Conservation (phyloP, 2,888 invertebrate species). For the Prosopocoilus inquinatus region DNA sequence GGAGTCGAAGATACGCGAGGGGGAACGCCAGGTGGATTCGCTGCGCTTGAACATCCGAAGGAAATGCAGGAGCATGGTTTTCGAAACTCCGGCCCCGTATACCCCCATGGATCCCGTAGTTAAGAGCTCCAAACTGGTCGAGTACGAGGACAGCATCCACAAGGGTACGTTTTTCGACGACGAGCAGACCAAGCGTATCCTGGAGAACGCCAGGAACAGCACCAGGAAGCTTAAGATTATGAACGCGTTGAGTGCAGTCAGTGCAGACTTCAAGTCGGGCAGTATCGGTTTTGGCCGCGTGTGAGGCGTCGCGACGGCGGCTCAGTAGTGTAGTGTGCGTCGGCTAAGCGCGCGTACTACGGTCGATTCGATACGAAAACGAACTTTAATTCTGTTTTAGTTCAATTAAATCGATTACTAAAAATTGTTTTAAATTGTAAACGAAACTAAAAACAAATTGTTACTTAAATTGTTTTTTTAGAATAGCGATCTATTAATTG, state of each 20-base stretch:
- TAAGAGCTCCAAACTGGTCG: slow-evolving; percentile 45
- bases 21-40: slow-evolving; percentile 42
- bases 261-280: slow-evolving; percentile 2
- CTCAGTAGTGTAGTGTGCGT: slow-evolving; percentile 9
- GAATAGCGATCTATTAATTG: neutral
- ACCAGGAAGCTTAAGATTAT: slow-evolving; percentile 17
- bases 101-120: slow-evolving; percentile 44
- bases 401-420: neutral
- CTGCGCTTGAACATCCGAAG: slow-evolving; percentile 43
- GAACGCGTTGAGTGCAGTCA: slow-evolving; percentile 13
- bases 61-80: slow-evolving; percentile 42
- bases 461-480: neutral
- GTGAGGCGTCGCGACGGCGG: slow-evolving; percentile 14
- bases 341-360: slow-evolving; percentile 5
- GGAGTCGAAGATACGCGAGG: slow-evolving; percentile 42
- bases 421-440: neutral
- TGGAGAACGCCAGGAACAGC: slow-evolving; percentile 42
- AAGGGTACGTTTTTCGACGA: slow-evolving; percentile 49
- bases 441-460: neutral
- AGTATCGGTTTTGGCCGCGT: slow-evolving; percentile 5
- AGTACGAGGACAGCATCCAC: slow-evolving; percentile 43
- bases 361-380: slow-evolving; percentile 1
- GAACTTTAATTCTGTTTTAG: neutral
- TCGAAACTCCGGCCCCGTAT: slow-evolving; percentile 42
- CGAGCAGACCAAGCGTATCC: slow-evolving; percentile 44